phyloP scores from a whole-genome alignment of 1,140 invertebrate genomes.

The Rhagoletis zephyria region DNA sequence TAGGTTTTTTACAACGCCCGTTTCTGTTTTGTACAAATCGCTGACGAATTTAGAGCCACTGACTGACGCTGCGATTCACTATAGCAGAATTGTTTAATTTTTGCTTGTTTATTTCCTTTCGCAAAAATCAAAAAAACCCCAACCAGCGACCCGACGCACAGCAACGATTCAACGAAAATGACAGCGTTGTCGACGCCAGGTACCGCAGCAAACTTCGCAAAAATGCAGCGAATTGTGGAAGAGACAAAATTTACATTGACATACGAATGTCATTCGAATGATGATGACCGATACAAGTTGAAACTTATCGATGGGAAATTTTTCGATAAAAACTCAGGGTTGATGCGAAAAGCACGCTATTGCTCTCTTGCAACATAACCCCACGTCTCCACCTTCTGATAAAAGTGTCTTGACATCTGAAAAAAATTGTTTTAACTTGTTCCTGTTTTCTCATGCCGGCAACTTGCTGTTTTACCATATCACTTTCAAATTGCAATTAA shows the following conservation, averaged over 20 bases:
- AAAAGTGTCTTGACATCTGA: too few species aligned
- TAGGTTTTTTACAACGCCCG: not conserved
- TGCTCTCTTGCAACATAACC: too few species aligned
- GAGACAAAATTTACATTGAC: not conserved
- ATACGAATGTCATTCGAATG: not conserved
- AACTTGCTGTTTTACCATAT: too few species aligned
- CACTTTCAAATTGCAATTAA: too few species aligned
- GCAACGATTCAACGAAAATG: conserved; percentile 12
- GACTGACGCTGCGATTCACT: conserved; percentile 17
- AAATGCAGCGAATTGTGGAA: not conserved
- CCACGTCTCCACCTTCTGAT: too few species aligned
- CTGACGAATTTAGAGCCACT: not conserved
- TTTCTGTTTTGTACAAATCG: not conserved
- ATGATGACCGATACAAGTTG: not conserved
- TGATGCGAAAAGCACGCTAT: too few species aligned
- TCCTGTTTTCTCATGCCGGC: too few species aligned
- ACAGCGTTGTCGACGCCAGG: not conserved
- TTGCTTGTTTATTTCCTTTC: not conserved
- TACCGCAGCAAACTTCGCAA: not conserved
- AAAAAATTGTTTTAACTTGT: too few species aligned
- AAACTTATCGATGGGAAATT: not conserved
- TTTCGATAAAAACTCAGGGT: not conserved
- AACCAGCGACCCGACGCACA: not conserved
- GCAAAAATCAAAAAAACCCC: not conserved
- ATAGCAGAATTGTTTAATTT: not conserved